Evolutionary conservation across 2,888 invertebrate genomes (phyloP), one percentile per base, ranked within the genome.

Genomic region (Beris chalybata): DNA sequence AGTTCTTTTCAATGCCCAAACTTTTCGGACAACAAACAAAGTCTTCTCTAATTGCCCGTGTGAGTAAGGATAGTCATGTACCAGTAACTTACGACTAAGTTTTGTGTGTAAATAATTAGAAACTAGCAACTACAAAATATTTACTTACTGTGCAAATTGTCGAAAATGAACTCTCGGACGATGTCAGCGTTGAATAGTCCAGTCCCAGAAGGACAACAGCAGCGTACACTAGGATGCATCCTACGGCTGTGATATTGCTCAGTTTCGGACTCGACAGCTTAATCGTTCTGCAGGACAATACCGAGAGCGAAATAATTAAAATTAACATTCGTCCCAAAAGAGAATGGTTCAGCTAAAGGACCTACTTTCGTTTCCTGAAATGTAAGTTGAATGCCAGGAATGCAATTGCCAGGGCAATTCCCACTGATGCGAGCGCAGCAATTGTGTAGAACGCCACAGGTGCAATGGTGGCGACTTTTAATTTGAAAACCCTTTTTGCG

Each of bases 211-310:
- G 83, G 30, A 94, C 91, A 52, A 95, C 93, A 0, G 94, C 92
- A 2, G 89, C 85, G 81, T 95, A 95, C n/a, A 95, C 94, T 73
- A 94, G 82, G 73, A 93, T 90, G 77, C 95, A 95, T 13, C 95
- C 95, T 45, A 93, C 87, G 47, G 93, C 89, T 0, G 94, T 93
- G 82, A 95, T 92, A 82, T 95, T 95, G 83, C 95, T 95, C 67
- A 96, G 83, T 70, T 92, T 89, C 0, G 95, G 95, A 74, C 95
- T 95, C 29, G 95, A 95, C 70, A 95, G 84, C 81, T 96, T 95
- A 78, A 95, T 93, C 71, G 91, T 92, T 79, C 93, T 92, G 83
- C 69, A 75, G 38, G 53, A 15, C 4, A 11, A 45, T 22, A 15
- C 5, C 22, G 22, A 22, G 22, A 22, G 44, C 12, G 3, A 38